Base-by-base conservation (phyloP, 1,140 invertebrate genomes). In the Globodera rostochiensis region DNA sequence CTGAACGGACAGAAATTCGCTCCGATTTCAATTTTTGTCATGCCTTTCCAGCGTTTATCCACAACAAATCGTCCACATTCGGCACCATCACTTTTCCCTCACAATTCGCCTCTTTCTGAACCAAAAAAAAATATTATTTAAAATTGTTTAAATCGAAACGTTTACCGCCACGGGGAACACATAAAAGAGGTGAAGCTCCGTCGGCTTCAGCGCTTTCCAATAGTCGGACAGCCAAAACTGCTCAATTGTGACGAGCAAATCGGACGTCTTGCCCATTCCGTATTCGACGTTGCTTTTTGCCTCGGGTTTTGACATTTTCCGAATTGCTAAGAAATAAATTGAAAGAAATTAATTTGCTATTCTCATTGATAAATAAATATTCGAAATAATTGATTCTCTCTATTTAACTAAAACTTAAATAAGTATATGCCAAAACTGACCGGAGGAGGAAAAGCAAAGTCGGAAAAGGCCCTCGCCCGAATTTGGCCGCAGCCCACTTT, bases 181-280 rank as follows among this genome's bases (percentile, higher is more conserved):
- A 57, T 84, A 84, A 71, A 46, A 86, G 6, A 84, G 70, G 21
- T n/a, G 25, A 21, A 84, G 76, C 60, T 83, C 78, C 49, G 84
- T 21, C 13, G 76, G 83, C 47, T 81, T 79, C 71, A 84, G 45
- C 13, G 9, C 45, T 46, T 74, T 53, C 83, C 83, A 84, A 73
- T 84, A 84, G 46, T 76, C 60, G 25, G 74, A 73, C 8, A 77
- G 57, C 83, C 83, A 84, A 67, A 84, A 84, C 64, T 73, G 83
- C 13, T 84, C 80, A 19, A 84, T 69, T 19, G 84, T 84, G 3
- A 84, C 84, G 21, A 84, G 36, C 57, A 84, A 53, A 80, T 85
- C 82, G 45, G 57, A 15, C 57, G 6, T n/a, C 1, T 64, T 64
- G 57, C 15, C 57, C 6, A 21, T 64, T 66, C 13, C 49, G 77